phyloP scores from a whole-genome alignment of 1,140 invertebrate species.

The Scaptomyza pallida region DNA sequence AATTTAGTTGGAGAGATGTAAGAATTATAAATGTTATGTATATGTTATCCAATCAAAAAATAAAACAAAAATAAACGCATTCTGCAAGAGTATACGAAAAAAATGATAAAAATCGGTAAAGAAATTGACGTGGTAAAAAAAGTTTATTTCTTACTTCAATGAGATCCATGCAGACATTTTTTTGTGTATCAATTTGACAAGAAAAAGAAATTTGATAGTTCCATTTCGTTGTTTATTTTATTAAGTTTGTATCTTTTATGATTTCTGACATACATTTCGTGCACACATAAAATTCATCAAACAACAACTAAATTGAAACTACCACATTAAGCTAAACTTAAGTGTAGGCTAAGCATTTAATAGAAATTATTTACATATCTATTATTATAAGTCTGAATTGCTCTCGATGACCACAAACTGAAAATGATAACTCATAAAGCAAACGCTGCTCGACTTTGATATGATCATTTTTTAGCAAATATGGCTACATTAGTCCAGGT shows the following conservation, averaged over 20 bases:
- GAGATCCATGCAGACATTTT: slow-evolving; percentile 84
- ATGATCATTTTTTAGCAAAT: slow-evolving; percentile 85
- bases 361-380: neutral
- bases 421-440: slow-evolving; percentile 30
- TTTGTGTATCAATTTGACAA: slow-evolving; percentile 50
- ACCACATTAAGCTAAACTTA: slow-evolving; percentile 24
- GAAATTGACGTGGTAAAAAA: slow-evolving; percentile 3
- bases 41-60: too few species aligned
- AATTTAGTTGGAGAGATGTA: neutral
- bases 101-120: slow-evolving; percentile 19
- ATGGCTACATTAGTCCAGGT: slow-evolving; percentile 92
- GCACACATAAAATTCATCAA: slow-evolving; percentile 71
- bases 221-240: slow-evolving; percentile 1
- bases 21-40: too few species aligned
- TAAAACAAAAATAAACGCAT: too few species aligned
- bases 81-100: slow-evolving; percentile 5
- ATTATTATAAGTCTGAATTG: slow-evolving; percentile 8
- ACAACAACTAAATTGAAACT: neutral
- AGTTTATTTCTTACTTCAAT: slow-evolving; percentile 53
- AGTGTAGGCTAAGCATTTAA: slow-evolving; percentile 2
- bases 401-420: slow-evolving; percentile 6
- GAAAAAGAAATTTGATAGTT: slow-evolving; percentile 26
- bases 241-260: slow-evolving; percentile 7
- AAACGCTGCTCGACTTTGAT: slow-evolving; percentile 56
- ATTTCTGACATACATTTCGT: slow-evolving; percentile 49